Evolutionary conservation across 2,113 vertebrate species (phyloP).

Genomic region (Oxyruncus cristatus): DNA sequence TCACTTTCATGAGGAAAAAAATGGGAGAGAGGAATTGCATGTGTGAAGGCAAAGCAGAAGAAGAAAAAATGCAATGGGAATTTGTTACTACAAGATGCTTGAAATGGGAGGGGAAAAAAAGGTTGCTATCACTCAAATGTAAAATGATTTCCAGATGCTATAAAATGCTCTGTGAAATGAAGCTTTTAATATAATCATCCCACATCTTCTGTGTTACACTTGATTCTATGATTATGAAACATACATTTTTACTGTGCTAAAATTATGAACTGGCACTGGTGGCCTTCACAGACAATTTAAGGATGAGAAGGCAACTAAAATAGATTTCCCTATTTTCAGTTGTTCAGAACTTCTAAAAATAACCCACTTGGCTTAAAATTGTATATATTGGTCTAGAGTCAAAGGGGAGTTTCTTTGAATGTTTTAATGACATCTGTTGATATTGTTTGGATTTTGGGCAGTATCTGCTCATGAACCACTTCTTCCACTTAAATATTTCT

Average conservation of each 20-base stretch:
- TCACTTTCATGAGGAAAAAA: background rate
- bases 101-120: background rate
- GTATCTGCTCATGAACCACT: background rate
- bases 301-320: conserved; percentile 28
- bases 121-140: conserved; percentile 19
- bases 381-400: background rate
- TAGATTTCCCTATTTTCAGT: conserved; percentile 19
- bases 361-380: background rate
- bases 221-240: conserved; percentile 1
- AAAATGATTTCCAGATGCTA: conserved; percentile 38
- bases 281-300: conserved; percentile 26
- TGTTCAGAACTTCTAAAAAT: conserved; percentile 32
- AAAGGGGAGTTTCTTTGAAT: background rate
- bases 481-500: background rate
- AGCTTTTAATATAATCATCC: conserved; percentile 7
- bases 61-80: background rate
- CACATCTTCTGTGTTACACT: conserved; percentile 17
- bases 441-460: background rate
- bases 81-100: background rate
- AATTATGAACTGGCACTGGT: background rate
- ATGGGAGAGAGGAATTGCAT: background rate
- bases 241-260: background rate
- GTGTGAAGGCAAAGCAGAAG: background rate
- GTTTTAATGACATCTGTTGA: background rate
- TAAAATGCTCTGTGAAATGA: background rate